Conservation (phyloP, 2,888 invertebrate genomes). For the Eupeodes latifasciatus region DNA sequence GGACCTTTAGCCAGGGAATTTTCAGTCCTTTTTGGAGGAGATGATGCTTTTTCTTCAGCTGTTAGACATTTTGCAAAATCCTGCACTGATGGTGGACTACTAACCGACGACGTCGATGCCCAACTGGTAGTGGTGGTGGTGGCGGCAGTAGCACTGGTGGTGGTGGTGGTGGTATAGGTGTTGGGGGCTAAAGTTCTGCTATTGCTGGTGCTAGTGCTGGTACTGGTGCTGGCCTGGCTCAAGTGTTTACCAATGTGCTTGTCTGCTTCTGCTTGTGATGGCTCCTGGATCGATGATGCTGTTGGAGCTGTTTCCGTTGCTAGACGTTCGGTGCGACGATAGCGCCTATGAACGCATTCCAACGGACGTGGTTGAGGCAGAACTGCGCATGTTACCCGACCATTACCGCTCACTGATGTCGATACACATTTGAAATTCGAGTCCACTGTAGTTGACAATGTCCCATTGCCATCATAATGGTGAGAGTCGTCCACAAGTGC, state of each 20-base stretch:
- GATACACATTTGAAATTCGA: conserved; percentile 75
- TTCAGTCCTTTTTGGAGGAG: conserved; percentile 61
- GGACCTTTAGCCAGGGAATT: conserved; percentile 70
- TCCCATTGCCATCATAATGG: conserved; percentile 56
- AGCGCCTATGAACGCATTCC: conserved; percentile 72
- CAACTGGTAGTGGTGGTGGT: conserved; percentile 74
- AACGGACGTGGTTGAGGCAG: conserved; percentile 69
- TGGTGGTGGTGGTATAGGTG: conserved; percentile 44
- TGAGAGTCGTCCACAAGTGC: conserved; percentile 71
- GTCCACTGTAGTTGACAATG: conserved; percentile 66
- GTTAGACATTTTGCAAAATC: conserved; percentile 79
- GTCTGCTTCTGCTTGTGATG: conserved; percentile 72
- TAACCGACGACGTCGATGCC: conserved; percentile 70
- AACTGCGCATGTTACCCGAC: conserved; percentile 72
- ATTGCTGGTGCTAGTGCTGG: conserved; percentile 29
- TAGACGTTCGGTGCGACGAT: conserved; percentile 51
- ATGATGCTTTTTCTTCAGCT: conserved; percentile 70
- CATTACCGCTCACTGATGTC: conserved; percentile 62
- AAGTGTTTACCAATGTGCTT: conserved; percentile 57
- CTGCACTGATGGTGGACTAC: conserved; percentile 72
- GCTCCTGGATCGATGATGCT: conserved; percentile 78
- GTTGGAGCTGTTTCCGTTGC: conserved; percentile 67
- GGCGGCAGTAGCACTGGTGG: conserved; percentile 11
- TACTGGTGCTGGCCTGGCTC: conserved; percentile 44
- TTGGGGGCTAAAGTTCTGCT: conserved; percentile 26